Evolutionary conservation across 2,113 vertebrate species (phyloP), one percentile per base, ranked within the genome.

Genomic region (Pandion haliaetus): DNA sequence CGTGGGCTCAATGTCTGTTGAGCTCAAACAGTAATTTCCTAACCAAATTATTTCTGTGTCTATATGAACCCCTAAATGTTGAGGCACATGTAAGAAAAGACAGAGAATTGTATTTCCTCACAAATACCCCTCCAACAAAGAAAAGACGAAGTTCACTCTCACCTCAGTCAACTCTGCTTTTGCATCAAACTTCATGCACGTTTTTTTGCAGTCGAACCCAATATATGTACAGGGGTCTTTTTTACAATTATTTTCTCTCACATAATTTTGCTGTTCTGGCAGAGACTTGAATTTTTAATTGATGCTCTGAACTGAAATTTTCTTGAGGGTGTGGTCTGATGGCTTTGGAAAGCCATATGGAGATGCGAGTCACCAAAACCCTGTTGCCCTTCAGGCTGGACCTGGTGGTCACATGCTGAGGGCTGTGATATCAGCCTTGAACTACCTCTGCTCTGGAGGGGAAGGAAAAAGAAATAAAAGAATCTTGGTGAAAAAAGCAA

Each of bases 1-100:
- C 1, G 1, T 17, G 29, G 21, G 18, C 19, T 44, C 23, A 32
- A 4, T 1, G 2, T 71, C 36, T 57, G 19, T 29, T 57, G 8
- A 61, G 10, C 29, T 76, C 8, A 25, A 71, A 55, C 14, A 31
- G 23, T 28, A 31, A 42, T 71, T 71, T 72, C 26, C 29, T 24
- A 52, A 57, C 9, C 31, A 32, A 73, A 55, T 5, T 36, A 47
- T 55, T 67, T 82, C 44, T 38, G 14, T 42, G 29, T 50, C 16
- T 31, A 2, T 45, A n/a, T 18, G 24, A 63, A 40, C 20, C 54
- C 8, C 19, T 29, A 34, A 54, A 74, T 40, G 8, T 26, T 49
- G 21, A 69, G 21, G 25, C 7, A 59, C 8, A 8, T 19, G 18
- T 47, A 57, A 58, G 25, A 80, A 59, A 79, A 52, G 18, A 26